Evolutionary conservation across 2,888 invertebrate genomes (phyloP).

Genomic region (Choristoneura rosaceana): DNA sequence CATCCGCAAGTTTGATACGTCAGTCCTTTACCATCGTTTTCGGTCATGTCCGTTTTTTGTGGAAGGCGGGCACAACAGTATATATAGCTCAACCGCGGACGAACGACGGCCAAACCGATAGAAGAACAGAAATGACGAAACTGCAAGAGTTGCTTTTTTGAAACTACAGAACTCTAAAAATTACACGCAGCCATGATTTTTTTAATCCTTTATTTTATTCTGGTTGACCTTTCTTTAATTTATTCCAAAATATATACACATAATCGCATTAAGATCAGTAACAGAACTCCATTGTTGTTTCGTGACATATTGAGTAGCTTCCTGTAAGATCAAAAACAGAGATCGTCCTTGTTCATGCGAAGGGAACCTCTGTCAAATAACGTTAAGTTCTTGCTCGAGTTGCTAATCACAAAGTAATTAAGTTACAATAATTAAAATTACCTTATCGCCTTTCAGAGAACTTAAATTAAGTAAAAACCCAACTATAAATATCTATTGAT

Average conservation of each 20-base stretch:
- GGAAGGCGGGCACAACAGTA: too few relatives aligned
- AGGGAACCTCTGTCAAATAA: background rate
- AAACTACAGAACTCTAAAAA: too few relatives aligned
- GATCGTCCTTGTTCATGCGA: slow-evolving; percentile 8
- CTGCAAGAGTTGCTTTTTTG: too few relatives aligned
- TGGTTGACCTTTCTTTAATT: background rate
- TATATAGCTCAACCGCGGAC: too few relatives aligned
- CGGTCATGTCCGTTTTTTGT: too few relatives aligned
- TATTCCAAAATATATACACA: background rate
- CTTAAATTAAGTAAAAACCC: slow-evolving; percentile 10
- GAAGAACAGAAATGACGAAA: too few relatives aligned
- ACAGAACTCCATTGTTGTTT: background rate
- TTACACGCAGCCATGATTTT: background rate
- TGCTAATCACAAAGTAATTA: slow-evolving; percentile 20
- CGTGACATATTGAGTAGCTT: background rate
- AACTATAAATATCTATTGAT: slow-evolving; percentile 26
- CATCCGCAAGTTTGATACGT: too few relatives aligned
- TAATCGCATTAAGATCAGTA: slow-evolving; percentile 2
- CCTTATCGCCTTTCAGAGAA: slow-evolving; percentile 37
- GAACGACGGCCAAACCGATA: too few relatives aligned
- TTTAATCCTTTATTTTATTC: background rate
- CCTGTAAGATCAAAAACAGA: background rate
- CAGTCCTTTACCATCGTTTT: too few relatives aligned
- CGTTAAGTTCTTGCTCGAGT: background rate
- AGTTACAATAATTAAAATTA: background rate